Evolutionary conservation across 1,140 invertebrate genomes (phyloP).

Genomic region (Streblospio benedicti): DNA sequence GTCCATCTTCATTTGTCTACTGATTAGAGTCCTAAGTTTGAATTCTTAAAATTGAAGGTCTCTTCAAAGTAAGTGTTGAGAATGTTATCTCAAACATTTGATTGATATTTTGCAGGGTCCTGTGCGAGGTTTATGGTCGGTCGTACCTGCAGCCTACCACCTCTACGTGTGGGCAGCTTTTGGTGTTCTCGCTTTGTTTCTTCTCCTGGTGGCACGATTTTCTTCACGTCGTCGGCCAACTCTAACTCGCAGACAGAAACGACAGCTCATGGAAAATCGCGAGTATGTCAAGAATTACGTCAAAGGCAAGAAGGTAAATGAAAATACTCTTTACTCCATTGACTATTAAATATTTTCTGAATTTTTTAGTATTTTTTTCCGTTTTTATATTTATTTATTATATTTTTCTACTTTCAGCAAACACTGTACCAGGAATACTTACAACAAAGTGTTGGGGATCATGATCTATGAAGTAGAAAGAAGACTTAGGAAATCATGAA

Average conservation of each 20-base stretch:
- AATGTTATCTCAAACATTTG: background rate
- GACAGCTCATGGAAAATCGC: conserved; percentile 45
- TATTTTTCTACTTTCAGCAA: conserved; percentile 42
- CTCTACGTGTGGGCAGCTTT: conserved; percentile 35
- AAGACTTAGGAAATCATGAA: too few relatives aligned
- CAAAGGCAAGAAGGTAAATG: conserved; percentile 49
- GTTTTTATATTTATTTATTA: background rate
- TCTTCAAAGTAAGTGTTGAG: background rate
- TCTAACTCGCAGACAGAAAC: conserved; percentile 48
- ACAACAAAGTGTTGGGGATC: conserved; percentile 52
- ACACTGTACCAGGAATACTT: conserved; percentile 51
- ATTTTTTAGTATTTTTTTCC: background rate
- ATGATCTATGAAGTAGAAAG: conserved; percentile 43
- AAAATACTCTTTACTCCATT: background rate
- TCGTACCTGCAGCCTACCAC: conserved; percentile 41
- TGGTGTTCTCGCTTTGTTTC: conserved; percentile 37
- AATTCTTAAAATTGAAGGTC: too few relatives aligned
- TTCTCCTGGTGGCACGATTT: conserved; percentile 45
- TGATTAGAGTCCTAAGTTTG: background rate
- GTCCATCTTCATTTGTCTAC: background rate
- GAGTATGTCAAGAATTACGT: conserved; percentile 49
- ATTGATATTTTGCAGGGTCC: conserved; percentile 38
- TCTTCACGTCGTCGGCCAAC: conserved; percentile 45
- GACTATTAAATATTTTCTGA: background rate
- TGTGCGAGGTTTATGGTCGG: conserved; percentile 37